Evolutionary conservation across 1,140 invertebrate genomes (phyloP), one percentile per base, ranked within the genome.

Genomic region (Dolichoris vasculosae): DNA sequence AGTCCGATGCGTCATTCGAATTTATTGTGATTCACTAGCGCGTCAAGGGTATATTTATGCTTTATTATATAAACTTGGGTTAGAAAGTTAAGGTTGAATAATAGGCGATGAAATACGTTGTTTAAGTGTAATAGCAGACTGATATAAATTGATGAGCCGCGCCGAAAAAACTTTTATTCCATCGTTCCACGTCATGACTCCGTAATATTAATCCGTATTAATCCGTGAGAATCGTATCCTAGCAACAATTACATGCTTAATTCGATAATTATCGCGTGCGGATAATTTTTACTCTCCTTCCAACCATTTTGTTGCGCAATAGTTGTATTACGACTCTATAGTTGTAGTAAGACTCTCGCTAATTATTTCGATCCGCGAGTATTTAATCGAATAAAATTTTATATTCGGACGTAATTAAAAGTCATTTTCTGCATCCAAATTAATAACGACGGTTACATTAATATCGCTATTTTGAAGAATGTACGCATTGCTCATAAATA

Each of bases 51-150:
- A 38, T 43, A 43, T 43, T 43, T 73, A 43, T 43, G 23, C 7
- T 73, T 73, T 26, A 73, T 26, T 43, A 38, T 6, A 38, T 38
- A 23, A 73, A n/a, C 13, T 43, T 43, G 8, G 38, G 23, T 43
- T 73, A 73, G 69, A 73, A 73, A 43, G 38, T 43, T 73, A n/a
- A 40, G 6, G 38, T 17, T 73, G 38, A 23, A 73, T n/a, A 73
- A n/a, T n/a, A 43, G 0, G 3, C 6, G 8, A 17, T 23, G 7
- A 20, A 43, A 7, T 26, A 26, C 35, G 67, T 30, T 6, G 30
- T 69, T 38, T 20, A 73, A 26, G 69, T 43, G 17, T 38, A 69
- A 38, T 69, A 32, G 0, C 32, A 4, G 67, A 32, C 67, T 32
- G 35, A 8, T 7, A 20, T 32, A 32, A 69, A 38, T 38, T 20